These are phyloP conservation scores for Ailurus styani DNA, from an alignment of 2,113 vertebrate species.

Conservation along the genomic window DNA sequence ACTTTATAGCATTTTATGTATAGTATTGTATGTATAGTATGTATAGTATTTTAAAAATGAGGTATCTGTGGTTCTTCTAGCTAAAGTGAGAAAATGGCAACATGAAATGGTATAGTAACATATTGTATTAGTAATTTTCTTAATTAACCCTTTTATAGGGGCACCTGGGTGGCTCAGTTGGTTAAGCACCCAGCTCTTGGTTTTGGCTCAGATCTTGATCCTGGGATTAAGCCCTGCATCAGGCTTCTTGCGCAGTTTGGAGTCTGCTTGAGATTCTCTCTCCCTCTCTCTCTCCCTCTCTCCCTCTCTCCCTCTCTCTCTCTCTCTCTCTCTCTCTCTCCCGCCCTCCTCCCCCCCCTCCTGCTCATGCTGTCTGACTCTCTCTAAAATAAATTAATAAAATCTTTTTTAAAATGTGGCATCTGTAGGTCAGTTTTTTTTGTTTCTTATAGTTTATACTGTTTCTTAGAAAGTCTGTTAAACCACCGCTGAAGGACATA, in stretches of 20 bases:
- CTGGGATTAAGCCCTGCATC: neutral
- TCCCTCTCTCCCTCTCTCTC: neutral
- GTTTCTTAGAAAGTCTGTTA: neutral
- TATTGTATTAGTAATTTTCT: constrained; percentile 25
- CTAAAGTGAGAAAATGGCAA: neutral
- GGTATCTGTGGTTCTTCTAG: neutral
- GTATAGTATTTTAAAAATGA: constrained; percentile 9
- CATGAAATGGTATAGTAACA: neutral
- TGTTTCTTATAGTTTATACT: neutral
- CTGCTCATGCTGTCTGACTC: neutral
- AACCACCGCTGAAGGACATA: neutral
- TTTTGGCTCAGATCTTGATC: neutral
- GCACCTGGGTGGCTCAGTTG: neutral
- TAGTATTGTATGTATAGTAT: too few species aligned
- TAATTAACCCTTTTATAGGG: neutral
- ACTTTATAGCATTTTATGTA: neutral
- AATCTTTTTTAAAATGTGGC: neutral
- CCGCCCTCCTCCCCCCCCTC: neutral
- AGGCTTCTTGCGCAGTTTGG: neutral
- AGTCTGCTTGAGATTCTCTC: neutral
- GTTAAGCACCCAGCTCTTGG: neutral
- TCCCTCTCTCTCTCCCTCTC: too few species aligned
- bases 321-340: too few species aligned
- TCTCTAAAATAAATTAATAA: neutral
- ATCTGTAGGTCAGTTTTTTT: neutral